Conservation (phyloP, 2,113 vertebrate genomes). For the Trichomycterus rosablanca region DNA sequence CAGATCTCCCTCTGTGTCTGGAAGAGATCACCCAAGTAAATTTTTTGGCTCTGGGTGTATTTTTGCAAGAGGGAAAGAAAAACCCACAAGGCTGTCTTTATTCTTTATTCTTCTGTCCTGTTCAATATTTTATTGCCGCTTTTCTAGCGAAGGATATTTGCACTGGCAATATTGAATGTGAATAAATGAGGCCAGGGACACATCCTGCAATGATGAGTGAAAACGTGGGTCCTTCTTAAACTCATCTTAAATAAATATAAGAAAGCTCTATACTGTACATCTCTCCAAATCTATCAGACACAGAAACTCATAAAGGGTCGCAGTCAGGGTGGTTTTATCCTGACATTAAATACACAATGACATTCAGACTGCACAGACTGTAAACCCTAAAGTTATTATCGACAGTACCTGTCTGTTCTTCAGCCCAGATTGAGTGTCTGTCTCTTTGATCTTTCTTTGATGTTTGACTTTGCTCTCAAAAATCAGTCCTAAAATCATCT, state of each 20-base stretch:
- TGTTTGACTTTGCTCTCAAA: too few relatives aligned
- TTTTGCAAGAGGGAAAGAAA: constrained; percentile 27
- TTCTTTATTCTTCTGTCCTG: constrained; percentile 61
- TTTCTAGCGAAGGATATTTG: constrained; percentile 54
- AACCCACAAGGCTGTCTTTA: constrained; percentile 54
- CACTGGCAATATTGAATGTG: constrained; percentile 29
- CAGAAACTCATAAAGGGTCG: too few relatives aligned
- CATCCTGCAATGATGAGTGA: constrained; percentile 13
- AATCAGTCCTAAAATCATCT: too few relatives aligned
- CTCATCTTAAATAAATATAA: background rate
- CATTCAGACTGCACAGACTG: too few relatives aligned
- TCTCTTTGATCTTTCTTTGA: too few relatives aligned
- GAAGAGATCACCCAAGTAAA: constrained; percentile 17
- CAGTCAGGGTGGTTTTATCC: too few relatives aligned
- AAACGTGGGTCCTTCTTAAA: background rate
- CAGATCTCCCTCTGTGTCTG: constrained; percentile 41
- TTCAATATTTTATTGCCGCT: constrained; percentile 57
- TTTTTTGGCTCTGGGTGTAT: constrained; percentile 29
- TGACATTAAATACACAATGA: too few relatives aligned
- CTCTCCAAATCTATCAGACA: too few relatives aligned
- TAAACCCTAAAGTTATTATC: too few relatives aligned
- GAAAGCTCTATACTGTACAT: too few relatives aligned
- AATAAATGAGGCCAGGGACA: constrained; percentile 34
- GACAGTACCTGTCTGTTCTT: too few relatives aligned
- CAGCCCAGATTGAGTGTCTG: too few relatives aligned